These are phyloP conservation scores for Orchesella cincta DNA, from an alignment of 1,140 invertebrate genomes.

Conservation along the genomic window DNA sequence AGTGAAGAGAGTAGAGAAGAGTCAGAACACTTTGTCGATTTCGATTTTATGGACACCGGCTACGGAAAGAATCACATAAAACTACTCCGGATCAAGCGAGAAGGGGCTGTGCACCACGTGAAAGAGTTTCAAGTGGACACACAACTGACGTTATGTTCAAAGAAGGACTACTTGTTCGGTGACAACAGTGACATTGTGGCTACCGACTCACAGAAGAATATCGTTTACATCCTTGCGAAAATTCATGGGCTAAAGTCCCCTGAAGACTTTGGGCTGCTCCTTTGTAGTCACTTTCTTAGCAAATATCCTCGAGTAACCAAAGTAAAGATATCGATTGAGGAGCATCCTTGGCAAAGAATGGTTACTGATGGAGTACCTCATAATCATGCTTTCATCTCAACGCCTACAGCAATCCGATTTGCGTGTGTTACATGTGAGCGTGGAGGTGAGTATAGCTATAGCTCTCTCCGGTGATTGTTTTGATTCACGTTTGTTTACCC, in stretches of 20 bases:
- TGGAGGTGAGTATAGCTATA: slow-evolving; percentile 62
- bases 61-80: slow-evolving; percentile 76
- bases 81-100: slow-evolving; percentile 67
- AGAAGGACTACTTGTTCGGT: slow-evolving; percentile 66
- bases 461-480: background rate
- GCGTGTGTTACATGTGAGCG: slow-evolving; percentile 66
- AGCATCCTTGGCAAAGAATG: slow-evolving; percentile 72
- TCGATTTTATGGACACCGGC: slow-evolving; percentile 66
- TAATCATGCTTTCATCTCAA: slow-evolving; percentile 73
- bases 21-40: slow-evolving; percentile 50
- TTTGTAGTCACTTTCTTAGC: slow-evolving; percentile 71
- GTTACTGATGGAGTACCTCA: slow-evolving; percentile 63
- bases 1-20: background rate
- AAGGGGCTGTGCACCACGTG: slow-evolving; percentile 66
- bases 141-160: slow-evolving; percentile 66
- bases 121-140: slow-evolving; percentile 73
- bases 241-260: slow-evolving; percentile 70
- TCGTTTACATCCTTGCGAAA: slow-evolving; percentile 75
- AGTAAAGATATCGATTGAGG: slow-evolving; percentile 67
- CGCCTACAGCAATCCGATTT: slow-evolving; percentile 65
- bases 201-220: slow-evolving; percentile 80
- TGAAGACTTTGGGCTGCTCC: slow-evolving; percentile 70
- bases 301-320: slow-evolving; percentile 71
- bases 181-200: slow-evolving; percentile 74
- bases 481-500: too few species aligned